Base-by-base conservation (phyloP, 37 sponge, comb jelly and placozoan genomes). In the Theonella swinhoei region DNA sequence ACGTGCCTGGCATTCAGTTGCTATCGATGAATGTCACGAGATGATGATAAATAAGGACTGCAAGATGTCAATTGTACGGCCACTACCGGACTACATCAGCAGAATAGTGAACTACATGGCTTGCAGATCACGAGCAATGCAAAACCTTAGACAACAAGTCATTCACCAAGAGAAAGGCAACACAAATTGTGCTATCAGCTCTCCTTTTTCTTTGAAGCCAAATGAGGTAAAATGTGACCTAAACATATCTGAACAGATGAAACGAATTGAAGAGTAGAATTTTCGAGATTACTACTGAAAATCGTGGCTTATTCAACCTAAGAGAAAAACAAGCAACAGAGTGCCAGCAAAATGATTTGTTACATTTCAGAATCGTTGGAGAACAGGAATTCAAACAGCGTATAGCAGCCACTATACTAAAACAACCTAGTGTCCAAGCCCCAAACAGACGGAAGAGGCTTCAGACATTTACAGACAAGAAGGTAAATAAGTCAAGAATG, bases 321-420 rank as follows among this genome's bases (percentile, higher is more conserved):
- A 60, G 63, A 54, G 61, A 77, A 1, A 34, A 66, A 64, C 2
- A 36, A 24, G 68, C 68, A 4, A 79, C 9, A 25, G 20, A 9
- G 22, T 24, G 64, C 37, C 68, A 66, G 39, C 38, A 34, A 2
- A 11, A 36, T 36, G 68, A 79, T 30, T 40, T 79, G 26, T 29
- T 79, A 34, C 36, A 63, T n/a, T 77, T 77, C 32, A 62, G 78
- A 4, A 2, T 31, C 11, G 31, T 77, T 77, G 78, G 78, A 47
- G 63, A 77, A 42, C 62, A 61, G 33, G 30, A 77, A n/a, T 77
- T 77, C 32, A n/a, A n/a, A n/a, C n/a, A n/a, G n/a, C n/a, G n/a
- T n/a, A n/a, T n/a, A n/a, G n/a, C n/a, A n/a, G n/a, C n/a, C n/a
- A n/a, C n/a, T n/a, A n/a, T n/a, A n/a, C n/a, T n/a, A n/a, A n/a